Conservation (phyloP, 2,797 vertebrate genomes). For the Phrynocephalus vlangalii region DNA sequence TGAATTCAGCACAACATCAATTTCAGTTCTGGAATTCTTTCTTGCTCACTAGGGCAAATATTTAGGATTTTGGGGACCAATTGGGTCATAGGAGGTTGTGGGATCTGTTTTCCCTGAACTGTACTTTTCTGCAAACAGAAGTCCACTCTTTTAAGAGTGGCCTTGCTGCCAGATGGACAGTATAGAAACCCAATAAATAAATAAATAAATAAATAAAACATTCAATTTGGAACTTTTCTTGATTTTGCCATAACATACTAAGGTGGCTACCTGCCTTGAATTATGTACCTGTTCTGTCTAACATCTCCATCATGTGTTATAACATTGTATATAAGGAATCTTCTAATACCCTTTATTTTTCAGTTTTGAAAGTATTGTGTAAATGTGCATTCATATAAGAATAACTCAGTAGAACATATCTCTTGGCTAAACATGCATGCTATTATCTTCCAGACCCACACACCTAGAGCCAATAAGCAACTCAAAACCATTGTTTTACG, state of each 20-base stretch:
- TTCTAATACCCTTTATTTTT: neutral
- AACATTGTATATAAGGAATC: neutral
- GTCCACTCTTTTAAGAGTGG: neutral
- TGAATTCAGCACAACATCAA: too few species aligned
- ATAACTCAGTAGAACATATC: neutral
- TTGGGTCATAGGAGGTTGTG: too few species aligned
- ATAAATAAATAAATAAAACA: too few species aligned
- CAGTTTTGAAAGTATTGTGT: neutral
- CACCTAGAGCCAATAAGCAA: neutral
- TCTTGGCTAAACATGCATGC: conserved; percentile 2
- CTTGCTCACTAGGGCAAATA: too few species aligned
- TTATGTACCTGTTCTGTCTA: conserved; percentile 6
- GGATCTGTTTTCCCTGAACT: neutral
- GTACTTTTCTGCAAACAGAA: neutral
- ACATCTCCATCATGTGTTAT: neutral
- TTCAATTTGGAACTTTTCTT: neutral
- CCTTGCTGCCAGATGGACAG: too few species aligned
- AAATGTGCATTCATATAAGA: neutral
- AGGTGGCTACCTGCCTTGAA: neutral
- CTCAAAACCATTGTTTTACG: conserved; percentile 32
- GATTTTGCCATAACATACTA: neutral
- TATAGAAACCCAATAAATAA: too few species aligned
- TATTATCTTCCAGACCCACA: neutral
- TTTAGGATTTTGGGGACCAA: too few species aligned
- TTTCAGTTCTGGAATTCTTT: too few species aligned